Conservation (phyloP, 2,113 vertebrate genomes). For the Oxyura jamaicensis region DNA sequence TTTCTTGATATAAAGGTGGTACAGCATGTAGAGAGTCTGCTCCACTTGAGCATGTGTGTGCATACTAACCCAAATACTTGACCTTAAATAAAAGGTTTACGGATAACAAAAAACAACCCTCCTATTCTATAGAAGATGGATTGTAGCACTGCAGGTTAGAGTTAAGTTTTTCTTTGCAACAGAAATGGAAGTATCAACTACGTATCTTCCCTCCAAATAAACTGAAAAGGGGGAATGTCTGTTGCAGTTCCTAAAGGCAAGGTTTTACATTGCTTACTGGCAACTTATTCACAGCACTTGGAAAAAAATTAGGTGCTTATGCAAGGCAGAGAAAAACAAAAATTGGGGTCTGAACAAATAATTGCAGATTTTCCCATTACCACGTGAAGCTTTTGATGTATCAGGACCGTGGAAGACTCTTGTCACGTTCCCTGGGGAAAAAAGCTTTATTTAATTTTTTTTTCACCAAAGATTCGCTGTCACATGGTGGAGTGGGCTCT, state of each 20-base stretch:
- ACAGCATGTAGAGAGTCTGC: not conserved
- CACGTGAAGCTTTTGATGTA: not conserved
- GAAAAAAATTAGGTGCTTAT: not conserved
- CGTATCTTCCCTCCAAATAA: not conserved
- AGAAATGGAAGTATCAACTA: not conserved
- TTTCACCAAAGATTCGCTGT: not conserved
- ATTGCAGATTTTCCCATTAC: constrained; percentile 20
- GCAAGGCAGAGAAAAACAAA: not conserved
- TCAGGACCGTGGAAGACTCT: not conserved
- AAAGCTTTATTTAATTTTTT: not conserved
- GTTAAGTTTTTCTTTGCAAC: not conserved
- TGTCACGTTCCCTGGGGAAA: not conserved
- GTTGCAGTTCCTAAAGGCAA: not conserved
- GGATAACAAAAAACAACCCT: not conserved
- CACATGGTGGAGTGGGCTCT: not conserved
- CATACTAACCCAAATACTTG: not conserved
- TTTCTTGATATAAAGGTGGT: not conserved
- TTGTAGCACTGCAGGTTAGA: not conserved
- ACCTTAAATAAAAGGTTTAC: not conserved
- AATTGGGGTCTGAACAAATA: not conserved
- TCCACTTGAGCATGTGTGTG: not conserved
- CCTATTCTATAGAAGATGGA: not conserved
- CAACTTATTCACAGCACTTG: not conserved
- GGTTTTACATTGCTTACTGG: not conserved
- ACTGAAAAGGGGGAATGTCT: not conserved